A percentile compares a stretch with the other conserved stretches of the same genome.
phyloP scores from a whole-genome alignment of 1,140 invertebrate species.

The Watersipora subatra region DNA sequence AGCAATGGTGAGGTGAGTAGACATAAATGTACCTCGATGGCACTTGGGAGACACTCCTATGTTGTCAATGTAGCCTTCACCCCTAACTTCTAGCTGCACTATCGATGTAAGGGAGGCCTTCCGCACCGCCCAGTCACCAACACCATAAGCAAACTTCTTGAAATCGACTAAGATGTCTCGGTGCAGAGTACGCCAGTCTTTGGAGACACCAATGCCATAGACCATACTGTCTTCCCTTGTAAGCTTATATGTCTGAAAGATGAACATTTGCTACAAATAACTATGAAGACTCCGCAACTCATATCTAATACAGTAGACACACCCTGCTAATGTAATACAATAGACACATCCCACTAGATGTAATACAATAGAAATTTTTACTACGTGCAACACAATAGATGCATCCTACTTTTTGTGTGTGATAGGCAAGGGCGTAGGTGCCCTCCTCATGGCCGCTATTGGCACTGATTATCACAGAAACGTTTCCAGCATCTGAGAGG shows the following conservation, averaged over 20 bases:
- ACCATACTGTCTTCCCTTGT: neutral
- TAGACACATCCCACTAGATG: too few relatives aligned
- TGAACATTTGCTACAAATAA: neutral
- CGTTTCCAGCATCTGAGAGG: neutral
- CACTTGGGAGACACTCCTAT: slow-evolving; percentile 24
- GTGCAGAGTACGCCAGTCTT: neutral
- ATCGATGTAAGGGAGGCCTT: neutral
- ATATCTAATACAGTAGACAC: too few relatives aligned
- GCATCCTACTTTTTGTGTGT: neutral
- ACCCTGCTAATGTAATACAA: too few relatives aligned
- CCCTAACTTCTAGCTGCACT: slow-evolving; percentile 46
- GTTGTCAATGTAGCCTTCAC: slow-evolving; percentile 49
- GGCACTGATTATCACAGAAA: neutral
- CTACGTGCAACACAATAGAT: too few relatives aligned
- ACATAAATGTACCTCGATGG: slow-evolving; percentile 52
- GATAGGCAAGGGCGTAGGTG: neutral
- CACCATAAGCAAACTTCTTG: neutral
- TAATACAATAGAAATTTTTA: too few relatives aligned
- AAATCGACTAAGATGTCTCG: neutral
- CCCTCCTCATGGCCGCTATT: neutral
- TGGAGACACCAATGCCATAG: neutral
- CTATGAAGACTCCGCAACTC: too few relatives aligned
- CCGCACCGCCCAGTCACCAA: neutral
- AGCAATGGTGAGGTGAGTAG: too few relatives aligned
- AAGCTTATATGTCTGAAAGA: neutral